Percentiles rank a stretch among this genome's conserved stretches.
phyloP scores from a whole-genome alignment of 2,113 vertebrate species.

The Silurus meridionalis region DNA sequence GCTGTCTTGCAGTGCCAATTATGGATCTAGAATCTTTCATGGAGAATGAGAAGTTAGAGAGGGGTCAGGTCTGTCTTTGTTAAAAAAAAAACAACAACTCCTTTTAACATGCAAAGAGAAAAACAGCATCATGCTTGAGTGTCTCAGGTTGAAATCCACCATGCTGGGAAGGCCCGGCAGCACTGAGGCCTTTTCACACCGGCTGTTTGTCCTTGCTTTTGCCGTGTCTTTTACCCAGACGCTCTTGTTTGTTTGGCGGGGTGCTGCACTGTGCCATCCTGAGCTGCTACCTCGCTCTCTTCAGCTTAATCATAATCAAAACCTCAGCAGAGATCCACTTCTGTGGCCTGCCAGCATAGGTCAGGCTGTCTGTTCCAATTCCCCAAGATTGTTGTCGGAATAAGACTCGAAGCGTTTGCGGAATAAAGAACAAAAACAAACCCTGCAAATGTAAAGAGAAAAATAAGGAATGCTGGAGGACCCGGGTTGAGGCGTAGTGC shows the following conservation, averaged over 20 bases:
- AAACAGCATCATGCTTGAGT: neutral
- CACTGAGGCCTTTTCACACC: constrained; percentile 37
- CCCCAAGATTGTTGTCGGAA: constrained; percentile 28
- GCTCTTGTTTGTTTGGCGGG: neutral
- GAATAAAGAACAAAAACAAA: constrained; percentile 14
- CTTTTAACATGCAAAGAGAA: neutral
- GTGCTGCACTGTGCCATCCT: constrained; percentile 16
- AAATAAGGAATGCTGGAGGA: constrained; percentile 12
- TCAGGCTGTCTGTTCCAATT: constrained; percentile 35
- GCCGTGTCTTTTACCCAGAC: constrained; percentile 14
- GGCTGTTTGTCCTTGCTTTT: constrained; percentile 47
- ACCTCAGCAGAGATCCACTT: constrained; percentile 25
- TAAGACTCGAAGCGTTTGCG: constrained; percentile 23
- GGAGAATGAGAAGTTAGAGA: constrained; percentile 5
- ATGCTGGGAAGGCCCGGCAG: constrained; percentile 46
- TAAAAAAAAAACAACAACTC: neutral
- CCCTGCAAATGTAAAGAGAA: neutral
- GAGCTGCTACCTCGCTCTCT: neutral
- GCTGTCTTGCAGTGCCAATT: constrained; percentile 18
- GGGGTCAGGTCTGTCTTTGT: constrained; percentile 12
- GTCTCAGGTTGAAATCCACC: constrained; percentile 32
- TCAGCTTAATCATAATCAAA: constrained; percentile 40
- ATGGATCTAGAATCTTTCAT: constrained; percentile 4
- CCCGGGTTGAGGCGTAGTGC: constrained; percentile 1
- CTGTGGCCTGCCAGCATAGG: constrained; percentile 26